Evolutionary conservation across 2,888 invertebrate species (phyloP), one percentile per base, ranked within the genome.

Genomic region (Caenorhabditis sp.): DNA sequence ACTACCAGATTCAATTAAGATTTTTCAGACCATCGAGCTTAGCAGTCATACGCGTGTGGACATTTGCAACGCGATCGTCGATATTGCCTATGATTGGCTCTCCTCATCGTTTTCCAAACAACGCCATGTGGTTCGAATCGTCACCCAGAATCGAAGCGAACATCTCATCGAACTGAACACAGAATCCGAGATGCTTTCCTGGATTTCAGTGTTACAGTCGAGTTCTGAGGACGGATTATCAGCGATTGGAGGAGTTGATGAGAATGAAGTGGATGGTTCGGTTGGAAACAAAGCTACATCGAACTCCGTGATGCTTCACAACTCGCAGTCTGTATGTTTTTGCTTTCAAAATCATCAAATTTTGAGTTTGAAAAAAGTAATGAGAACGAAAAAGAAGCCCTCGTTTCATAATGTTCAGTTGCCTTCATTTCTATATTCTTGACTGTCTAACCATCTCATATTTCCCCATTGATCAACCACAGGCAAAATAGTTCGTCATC

Each of bases 21-120:
- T 41, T 28, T 74, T 85, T 31, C 80, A 85, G 83, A 64, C 68
- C 16, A 44, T 83, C 41, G 80, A 82, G 35, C 72, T 85, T 1
- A 70, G 80, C 14, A 56, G 74, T 12, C 82, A 82, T 54, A 76
- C 73, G n/a, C 72, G 85, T n/a, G 69, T 88, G n/a, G 88, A 88
- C 35, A 86, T 88, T 31, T 58, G 74, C 31, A 84, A 84, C 24
- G 64, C 87, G 8, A 86, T 88, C 16, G 85, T 86, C 22, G 88
- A 88, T 72, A 88, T 88, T 31, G 87, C 88, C 26, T 88, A 88
- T 70, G 88, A 87, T 74, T 86, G 83, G 82, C 81, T 87, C 10
- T 80, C 82, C 24, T 47, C 81, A 24, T 44, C 83, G 12, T 75
- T 79, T 35, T 69, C 80, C 7, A 80, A 84, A 63, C 80, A 82